Conservation (phyloP, 2,797 vertebrate genomes). For the Manis crassicaudata region DNA sequence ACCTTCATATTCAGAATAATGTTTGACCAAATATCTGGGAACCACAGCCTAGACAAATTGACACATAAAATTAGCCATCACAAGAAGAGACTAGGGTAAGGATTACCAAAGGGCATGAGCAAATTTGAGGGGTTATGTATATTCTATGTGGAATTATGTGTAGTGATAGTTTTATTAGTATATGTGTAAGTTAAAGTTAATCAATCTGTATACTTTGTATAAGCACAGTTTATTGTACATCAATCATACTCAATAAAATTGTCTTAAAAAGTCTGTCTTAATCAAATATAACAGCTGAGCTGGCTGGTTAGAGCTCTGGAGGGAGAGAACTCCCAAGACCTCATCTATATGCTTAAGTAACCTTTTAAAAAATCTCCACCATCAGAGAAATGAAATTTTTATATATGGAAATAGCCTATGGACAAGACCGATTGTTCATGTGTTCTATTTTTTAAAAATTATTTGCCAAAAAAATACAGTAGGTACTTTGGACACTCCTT, state of each 20-base stretch:
- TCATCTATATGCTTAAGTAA: neutral
- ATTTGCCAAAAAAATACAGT: neutral
- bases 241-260: neutral
- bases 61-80: neutral
- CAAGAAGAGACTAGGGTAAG: neutral
- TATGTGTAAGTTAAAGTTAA: neutral
- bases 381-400: neutral
- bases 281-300: neutral
- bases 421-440: neutral
- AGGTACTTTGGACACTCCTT: neutral
- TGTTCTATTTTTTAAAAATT: neutral
- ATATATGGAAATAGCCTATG: neutral
- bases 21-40: neutral
- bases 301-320: too few relatives aligned
- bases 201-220: neutral
- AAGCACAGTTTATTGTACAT: neutral
- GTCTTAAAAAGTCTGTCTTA: neutral
- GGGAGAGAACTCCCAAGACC: fast-evolving
- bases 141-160: neutral
- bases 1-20: neutral
- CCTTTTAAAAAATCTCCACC: neutral
- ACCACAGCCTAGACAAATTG: neutral
- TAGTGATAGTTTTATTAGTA: neutral
- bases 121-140: neutral
- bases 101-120: neutral